Conservation (phyloP, 1,140 invertebrate genomes). For the Rhyacophila brunnea region DNA sequence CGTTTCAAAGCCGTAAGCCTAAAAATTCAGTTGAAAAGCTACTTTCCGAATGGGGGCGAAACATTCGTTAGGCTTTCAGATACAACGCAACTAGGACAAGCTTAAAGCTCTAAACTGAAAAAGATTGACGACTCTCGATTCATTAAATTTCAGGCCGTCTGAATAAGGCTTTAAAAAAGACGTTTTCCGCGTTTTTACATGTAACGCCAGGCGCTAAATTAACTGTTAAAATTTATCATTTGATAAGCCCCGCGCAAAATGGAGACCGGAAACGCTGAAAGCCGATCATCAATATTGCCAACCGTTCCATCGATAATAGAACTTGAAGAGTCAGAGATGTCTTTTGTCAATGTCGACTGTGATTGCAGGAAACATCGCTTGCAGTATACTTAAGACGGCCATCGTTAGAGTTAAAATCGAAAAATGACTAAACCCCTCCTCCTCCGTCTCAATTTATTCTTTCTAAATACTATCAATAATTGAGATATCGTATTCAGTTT, state of each 20-base stretch:
- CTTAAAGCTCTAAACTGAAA: constrained; percentile 9
- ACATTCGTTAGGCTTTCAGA: constrained; percentile 19
- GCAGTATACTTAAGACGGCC: too few relatives aligned
- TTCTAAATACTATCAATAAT: too few relatives aligned
- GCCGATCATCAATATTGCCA: neutral
- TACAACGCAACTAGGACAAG: neutral
- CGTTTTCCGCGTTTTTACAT: constrained; percentile 6
- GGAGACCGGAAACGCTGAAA: neutral
- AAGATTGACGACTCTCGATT: constrained; percentile 22
- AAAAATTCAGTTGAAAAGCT: too few relatives aligned
- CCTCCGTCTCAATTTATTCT: too few relatives aligned
- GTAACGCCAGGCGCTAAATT: constrained; percentile 7
- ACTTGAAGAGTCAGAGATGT: too few relatives aligned
- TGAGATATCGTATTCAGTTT: too few relatives aligned
- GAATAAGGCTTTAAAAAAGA: constrained; percentile 6
- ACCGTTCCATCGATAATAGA: too few relatives aligned
- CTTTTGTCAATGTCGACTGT: too few relatives aligned
- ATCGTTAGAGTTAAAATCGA: too few relatives aligned
- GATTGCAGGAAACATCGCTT: too few relatives aligned
- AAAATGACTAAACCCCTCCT: too few relatives aligned
- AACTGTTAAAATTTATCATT: constrained; percentile 22
- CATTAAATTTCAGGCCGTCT: constrained; percentile 10
- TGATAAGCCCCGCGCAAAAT: constrained; percentile 10
- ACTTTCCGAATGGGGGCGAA: constrained; percentile 5
- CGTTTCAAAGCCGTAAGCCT: too few relatives aligned